Percentiles rank a stretch among this genome's conserved stretches.
These are phyloP conservation scores for Lasioglossum albipes DNA, from an alignment of 1,140 invertebrate species.

Conservation along the genomic window DNA sequence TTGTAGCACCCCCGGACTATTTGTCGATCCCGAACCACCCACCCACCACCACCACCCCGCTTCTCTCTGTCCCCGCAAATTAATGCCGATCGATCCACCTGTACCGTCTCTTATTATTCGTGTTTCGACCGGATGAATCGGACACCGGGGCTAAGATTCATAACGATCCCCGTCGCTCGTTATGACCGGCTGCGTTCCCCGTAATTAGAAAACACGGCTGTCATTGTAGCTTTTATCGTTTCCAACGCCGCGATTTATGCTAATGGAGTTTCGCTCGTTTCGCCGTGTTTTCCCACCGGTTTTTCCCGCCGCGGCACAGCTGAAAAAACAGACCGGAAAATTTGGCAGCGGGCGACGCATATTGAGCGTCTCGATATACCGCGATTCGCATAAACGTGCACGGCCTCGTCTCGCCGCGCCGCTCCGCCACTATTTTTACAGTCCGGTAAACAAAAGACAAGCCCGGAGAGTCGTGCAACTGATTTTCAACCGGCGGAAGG, in stretches of 20 bases:
- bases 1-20: neutral
- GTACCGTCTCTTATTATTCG: neutral
- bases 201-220: constrained; percentile 40
- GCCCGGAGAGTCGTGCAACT: too few relatives aligned
- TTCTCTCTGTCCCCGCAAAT: neutral
- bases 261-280: constrained; percentile 10
- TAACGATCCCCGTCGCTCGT: neutral
- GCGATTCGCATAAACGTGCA: too few relatives aligned
- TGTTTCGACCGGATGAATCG: neutral
- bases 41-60: too few relatives aligned
- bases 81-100: constrained; percentile 3
- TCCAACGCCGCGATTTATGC: constrained; percentile 19
- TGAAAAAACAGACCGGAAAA: too few relatives aligned
- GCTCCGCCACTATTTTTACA: too few relatives aligned
- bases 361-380: too few relatives aligned
- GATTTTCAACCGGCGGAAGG: too few relatives aligned
- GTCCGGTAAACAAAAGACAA: too few relatives aligned
- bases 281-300: neutral
- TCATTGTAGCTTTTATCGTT: constrained; percentile 24
- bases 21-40: neutral
- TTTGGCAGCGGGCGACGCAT: too few relatives aligned
- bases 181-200: neutral
- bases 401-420: too few relatives aligned
- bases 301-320: neutral
- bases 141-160: constrained; percentile 10